Base-by-base conservation (phyloP, 2,888 invertebrate species). In the Azorinus chamasolen region DNA sequence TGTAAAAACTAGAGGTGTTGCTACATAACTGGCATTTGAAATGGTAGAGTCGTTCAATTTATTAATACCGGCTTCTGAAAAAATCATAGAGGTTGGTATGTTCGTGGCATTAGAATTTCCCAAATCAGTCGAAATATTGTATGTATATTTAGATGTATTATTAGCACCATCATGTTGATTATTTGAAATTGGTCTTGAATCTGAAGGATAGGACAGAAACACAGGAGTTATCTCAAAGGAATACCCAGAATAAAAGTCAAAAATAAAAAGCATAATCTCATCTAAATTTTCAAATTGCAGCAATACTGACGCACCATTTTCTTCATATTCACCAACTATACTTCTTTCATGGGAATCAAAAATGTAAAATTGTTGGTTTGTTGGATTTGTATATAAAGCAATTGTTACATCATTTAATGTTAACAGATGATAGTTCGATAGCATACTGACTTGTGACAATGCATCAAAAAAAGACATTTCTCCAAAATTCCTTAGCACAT, bases 321-420 rank as follows among this genome's bases (percentile, higher is more conserved):
- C 45, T 22, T 22, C 18, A 1, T 43, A 5, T 8, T 16, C 1
- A 5, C 64, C 64, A 16, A 18, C 1, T 25, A 2, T 12, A 51
- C 54, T 45, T 2, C 64, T 22, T 54, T 64, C 51, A 45, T 64
- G 64, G 2, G 54, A 65, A 43, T 48, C 65, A 65, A 65, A 55
- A 14, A 65, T 8, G 37, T 48, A 24, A 18, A n/a, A 65, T 10
- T 14, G 6, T 24, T 43, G 18, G 20, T 6, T 32, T 3, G 20
- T 1, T 8, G 20, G 32, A 24, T 45, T 39, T 4, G 48, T 16
- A 57, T 57, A 57, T 16, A 57, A 37, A n/a, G 46, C 55, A 6
- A 48, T 43, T 20, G 65, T 65, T 27, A 65, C 37, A 24, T 25
- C 37, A 65, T 65, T 57, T 18, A 37, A 37, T 32, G 73, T 73